Evolutionary conservation across 1,140 invertebrate genomes (phyloP).

Genomic region (Telenomus remus): DNA sequence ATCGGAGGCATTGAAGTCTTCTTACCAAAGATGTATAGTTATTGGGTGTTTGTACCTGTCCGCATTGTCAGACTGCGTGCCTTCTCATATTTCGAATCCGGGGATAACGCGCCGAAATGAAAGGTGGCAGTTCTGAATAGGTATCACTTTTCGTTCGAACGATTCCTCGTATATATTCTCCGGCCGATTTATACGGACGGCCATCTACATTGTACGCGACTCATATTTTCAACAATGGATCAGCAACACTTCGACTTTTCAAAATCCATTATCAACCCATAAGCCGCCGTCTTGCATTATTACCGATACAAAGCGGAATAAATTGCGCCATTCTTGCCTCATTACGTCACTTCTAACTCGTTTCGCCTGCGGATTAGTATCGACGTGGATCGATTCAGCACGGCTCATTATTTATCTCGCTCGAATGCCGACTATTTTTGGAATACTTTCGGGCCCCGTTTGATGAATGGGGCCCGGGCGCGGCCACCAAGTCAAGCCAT

Average conservation of each 20-base stretch:
- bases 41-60: conserved; percentile 70
- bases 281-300: conserved; percentile 11
- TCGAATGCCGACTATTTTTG: conserved; percentile 14
- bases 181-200: conserved; percentile 52
- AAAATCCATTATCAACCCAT: conserved; percentile 29
- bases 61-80: conserved; percentile 59
- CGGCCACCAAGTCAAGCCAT: neutral
- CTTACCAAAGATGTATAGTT: conserved; percentile 51
- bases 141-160: conserved; percentile 63
- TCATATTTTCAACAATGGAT: conserved; percentile 38
- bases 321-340: conserved; percentile 32
- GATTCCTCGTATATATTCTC: conserved; percentile 53
- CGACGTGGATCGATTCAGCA: conserved; percentile 9
- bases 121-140: conserved; percentile 61
- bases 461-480: conserved; percentile 13
- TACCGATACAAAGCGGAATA: conserved; percentile 19
- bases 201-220: conserved; percentile 37
- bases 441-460: conserved; percentile 9
- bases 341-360: conserved; percentile 37
- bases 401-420: conserved; percentile 5
- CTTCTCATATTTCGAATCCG: conserved; percentile 65
- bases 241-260: conserved; percentile 37
- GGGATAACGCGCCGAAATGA: conserved; percentile 41
- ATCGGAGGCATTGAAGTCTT: conserved; percentile 38
- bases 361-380: conserved; percentile 16